Conservation (phyloP, 2,797 vertebrate species). For the Molothrus ater region DNA sequence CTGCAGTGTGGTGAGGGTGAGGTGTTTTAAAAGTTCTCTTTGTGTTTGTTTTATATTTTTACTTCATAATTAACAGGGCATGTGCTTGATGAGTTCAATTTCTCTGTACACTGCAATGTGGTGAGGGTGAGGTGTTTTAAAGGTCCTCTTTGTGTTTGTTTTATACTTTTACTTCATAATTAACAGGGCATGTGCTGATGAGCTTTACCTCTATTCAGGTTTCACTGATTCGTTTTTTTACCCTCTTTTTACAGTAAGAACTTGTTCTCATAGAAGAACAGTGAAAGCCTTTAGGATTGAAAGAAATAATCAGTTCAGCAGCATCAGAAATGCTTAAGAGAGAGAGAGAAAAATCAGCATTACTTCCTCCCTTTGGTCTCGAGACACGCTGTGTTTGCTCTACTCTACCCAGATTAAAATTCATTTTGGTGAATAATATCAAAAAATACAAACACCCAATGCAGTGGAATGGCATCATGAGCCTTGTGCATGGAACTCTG, state of each 20-base stretch:
- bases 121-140: background rate
- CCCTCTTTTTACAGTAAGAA: background rate
- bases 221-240: background rate
- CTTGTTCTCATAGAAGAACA: background rate
- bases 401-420: background rate
- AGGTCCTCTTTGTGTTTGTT: background rate
- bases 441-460: background rate
- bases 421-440: background rate
- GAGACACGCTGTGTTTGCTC: background rate
- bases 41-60: background rate
- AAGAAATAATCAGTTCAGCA: background rate
- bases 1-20: background rate
- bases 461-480: background rate
- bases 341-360: background rate
- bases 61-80: background rate
- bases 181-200: background rate
- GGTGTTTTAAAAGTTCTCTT: background rate
- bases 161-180: background rate
- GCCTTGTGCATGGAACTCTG: background rate
- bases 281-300: background rate
- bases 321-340: background rate
- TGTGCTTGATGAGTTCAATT: background rate
- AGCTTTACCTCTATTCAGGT: background rate
- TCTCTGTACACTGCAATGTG: too few relatives aligned
- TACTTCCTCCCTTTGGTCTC: background rate